These are phyloP conservation scores for Girardinus metallicus DNA, from an alignment of 2,797 vertebrate species.

Conservation along the genomic window DNA sequence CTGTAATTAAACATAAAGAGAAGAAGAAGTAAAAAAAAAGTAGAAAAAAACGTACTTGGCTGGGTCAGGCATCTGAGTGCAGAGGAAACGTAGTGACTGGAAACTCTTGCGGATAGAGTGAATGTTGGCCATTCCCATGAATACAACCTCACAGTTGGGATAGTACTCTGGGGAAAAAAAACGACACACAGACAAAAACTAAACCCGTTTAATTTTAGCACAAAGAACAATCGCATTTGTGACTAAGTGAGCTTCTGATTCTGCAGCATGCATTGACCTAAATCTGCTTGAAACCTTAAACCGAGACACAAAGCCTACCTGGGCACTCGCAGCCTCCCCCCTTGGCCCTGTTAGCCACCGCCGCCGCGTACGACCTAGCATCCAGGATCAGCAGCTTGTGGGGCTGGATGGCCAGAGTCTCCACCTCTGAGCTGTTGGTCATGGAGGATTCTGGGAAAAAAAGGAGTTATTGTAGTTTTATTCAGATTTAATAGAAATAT, in stretches of 20 bases:
- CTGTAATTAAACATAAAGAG: background rate
- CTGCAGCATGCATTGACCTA: constrained; percentile 17
- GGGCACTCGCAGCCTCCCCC: constrained; percentile 98
- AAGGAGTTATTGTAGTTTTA: background rate
- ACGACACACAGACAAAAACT: background rate
- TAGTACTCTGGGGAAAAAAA: constrained; percentile 88
- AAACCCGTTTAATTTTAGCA: constrained; percentile 32
- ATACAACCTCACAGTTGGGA: constrained; percentile 98
- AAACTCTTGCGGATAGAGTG: constrained; percentile 99
- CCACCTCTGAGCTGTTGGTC: constrained; percentile 90
- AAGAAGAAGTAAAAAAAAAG: too few species aligned
- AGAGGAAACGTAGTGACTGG: constrained; percentile 95
- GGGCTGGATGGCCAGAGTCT: constrained; percentile 87
- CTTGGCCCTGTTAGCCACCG: constrained; percentile 96
- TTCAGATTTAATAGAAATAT: background rate
- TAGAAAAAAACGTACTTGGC: constrained; percentile 87
- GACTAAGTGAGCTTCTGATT: constrained; percentile 20
- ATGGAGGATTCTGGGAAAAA: constrained; percentile 87
- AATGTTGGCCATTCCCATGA: constrained; percentile 99
- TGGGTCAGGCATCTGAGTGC: constrained; percentile 97
- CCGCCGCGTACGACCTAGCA: constrained; percentile 93
- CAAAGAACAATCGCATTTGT: constrained; percentile 25
- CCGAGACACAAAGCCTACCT: constrained; percentile 78
- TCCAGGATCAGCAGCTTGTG: constrained; percentile 96
- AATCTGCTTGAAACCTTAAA: constrained; percentile 8